A percentile compares a stretch with the other conserved stretches of the same genome.
Conservation (phyloP, 2,113 vertebrate species). For the Stigmatopora nigra region DNA sequence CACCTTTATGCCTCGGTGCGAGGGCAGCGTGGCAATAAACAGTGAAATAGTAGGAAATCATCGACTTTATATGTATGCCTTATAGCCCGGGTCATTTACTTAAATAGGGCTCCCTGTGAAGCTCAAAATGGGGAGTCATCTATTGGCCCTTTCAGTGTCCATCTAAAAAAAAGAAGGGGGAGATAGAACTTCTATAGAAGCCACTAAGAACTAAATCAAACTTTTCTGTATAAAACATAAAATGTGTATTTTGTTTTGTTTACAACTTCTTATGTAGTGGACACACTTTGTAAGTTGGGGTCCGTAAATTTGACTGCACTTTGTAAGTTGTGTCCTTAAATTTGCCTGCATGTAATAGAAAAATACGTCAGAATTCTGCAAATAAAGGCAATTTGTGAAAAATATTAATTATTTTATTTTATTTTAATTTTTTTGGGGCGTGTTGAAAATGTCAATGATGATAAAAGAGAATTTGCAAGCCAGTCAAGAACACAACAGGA, state of each 20-base stretch:
- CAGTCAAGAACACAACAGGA: conserved; percentile 8
- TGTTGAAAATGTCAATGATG: background rate
- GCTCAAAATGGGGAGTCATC: conserved; percentile 39
- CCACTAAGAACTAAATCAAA: conserved; percentile 59
- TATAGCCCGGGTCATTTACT: conserved; percentile 52
- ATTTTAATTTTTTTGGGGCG: too few relatives aligned
- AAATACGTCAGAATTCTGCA: background rate
- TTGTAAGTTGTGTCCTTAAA: too few relatives aligned
- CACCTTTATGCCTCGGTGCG: conserved; percentile 41
- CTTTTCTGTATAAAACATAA: conserved; percentile 37
- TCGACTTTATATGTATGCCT: conserved; percentile 44
- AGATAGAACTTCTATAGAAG: conserved; percentile 52
- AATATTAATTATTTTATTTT: background rate
- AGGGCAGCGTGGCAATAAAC: conserved; percentile 43
- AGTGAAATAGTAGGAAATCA: conserved; percentile 54
- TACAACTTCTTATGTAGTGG: background rate
- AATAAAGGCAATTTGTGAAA: background rate
- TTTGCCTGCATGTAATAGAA: background rate
- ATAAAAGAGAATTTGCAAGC: conserved; percentile 4
- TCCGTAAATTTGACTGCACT: too few relatives aligned
- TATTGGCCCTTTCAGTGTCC: conserved; percentile 52
- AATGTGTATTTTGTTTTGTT: conserved; percentile 1
- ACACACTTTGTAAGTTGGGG: background rate
- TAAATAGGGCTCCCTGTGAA: conserved; percentile 50
- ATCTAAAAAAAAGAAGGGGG: conserved; percentile 33